A percentile compares a stretch with the other conserved stretches of the same genome.
phyloP scores from a whole-genome alignment of 2,888 invertebrate species.

The Pantelozetes paolii region DNA sequence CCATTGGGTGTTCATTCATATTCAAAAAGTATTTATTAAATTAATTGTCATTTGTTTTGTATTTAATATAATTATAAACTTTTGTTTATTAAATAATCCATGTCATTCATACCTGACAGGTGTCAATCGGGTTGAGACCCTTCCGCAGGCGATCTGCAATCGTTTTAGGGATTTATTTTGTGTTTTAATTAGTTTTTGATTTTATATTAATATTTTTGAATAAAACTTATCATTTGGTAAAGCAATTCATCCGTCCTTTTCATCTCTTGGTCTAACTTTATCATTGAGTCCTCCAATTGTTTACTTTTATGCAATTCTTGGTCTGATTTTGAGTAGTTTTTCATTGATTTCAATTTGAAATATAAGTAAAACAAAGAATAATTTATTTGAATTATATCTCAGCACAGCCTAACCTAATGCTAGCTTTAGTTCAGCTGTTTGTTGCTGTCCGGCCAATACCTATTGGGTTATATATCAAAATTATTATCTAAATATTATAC shows the following conservation, averaged over 20 bases:
- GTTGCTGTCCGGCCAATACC: conserved; percentile 63
- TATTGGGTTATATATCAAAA: background rate
- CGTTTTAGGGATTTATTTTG: conserved; percentile 70
- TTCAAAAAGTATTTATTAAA: background rate
- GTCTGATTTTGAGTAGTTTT: conserved; percentile 48
- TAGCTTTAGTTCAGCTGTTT: conserved; percentile 90
- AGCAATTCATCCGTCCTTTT: conserved; percentile 86
- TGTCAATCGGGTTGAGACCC: conserved; percentile 93
- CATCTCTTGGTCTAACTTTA: conserved; percentile 92
- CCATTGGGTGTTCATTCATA: background rate
- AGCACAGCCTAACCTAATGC: conserved; percentile 65
- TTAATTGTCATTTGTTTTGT: background rate
- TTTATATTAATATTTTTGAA: no score
- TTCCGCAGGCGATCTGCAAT: conserved; percentile 87
- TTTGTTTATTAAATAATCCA: no score
- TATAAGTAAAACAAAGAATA: no score
- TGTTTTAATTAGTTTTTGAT: background rate
- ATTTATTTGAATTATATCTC: no score
- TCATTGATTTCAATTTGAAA: background rate
- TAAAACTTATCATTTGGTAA: conserved; percentile 76
- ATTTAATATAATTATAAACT: no score
- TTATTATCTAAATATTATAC: background rate
- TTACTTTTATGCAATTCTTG: conserved; percentile 95
- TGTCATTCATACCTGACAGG: conserved; percentile 74
- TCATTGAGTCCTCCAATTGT: conserved; percentile 92